Conservation (phyloP, 2,888 invertebrate genomes). For the Cecidostiba fungosa region DNA sequence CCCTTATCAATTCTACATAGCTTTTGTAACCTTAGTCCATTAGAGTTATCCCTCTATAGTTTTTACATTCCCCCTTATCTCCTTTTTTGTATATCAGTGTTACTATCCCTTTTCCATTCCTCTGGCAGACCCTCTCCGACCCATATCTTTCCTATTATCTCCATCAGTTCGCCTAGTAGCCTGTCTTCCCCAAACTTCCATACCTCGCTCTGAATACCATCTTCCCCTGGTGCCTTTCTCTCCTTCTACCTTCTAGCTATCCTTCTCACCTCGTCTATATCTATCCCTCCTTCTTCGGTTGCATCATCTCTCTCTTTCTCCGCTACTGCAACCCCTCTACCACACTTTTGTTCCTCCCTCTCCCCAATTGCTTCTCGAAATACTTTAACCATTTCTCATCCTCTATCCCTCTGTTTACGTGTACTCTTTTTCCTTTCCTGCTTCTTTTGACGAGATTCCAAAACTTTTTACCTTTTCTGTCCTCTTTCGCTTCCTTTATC, state of each 20-base stretch:
- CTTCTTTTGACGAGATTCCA: no score
- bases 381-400: no score
- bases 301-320: no score
- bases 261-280: no score
- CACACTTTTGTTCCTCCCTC: no score
- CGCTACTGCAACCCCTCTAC: no score
- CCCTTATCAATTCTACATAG: slow-evolving; percentile 35
- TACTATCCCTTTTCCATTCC: slow-evolving; percentile 44
- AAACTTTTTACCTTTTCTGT: no score
- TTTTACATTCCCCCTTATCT: slow-evolving; percentile 17
- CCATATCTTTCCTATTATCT: slow-evolving; percentile 42
- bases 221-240: slow-evolving; percentile 14
- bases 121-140: slow-evolving; percentile 31
- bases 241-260: slow-evolving; percentile 22
- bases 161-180: not conserved
- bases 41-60: slow-evolving; percentile 60
- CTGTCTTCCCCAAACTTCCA: slow-evolving; percentile 4
- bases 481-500: no score
- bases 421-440: no score
- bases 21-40: slow-evolving; percentile 51
- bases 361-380: no score
- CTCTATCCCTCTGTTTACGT: no score
- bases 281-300: not conserved
- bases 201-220: slow-evolving; percentile 31
- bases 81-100: slow-evolving; percentile 52